A percentile compares a stretch with the other conserved stretches of the same genome.
These are phyloP conservation scores for Neodiprion fabricii DNA, from an alignment of 1,140 invertebrate species.

Conservation along the genomic window DNA sequence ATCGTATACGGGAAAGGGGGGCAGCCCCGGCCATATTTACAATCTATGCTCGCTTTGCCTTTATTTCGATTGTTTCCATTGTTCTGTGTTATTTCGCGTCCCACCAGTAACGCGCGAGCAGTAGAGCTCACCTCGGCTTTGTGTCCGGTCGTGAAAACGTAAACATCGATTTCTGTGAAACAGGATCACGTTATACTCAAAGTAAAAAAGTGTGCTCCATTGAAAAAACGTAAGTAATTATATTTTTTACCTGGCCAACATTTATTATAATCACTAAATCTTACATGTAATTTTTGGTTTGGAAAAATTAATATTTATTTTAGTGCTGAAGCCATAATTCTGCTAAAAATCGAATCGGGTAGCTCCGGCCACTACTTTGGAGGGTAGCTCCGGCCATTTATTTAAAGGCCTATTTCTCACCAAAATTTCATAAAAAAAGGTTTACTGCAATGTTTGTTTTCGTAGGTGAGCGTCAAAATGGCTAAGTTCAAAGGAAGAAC, in stretches of 20 bases:
- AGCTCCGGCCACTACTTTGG: no score
- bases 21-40: constrained; percentile 3
- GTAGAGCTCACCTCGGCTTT: constrained; percentile 2
- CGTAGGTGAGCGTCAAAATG: no score
- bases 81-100: background rate
- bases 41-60: constrained; percentile 8
- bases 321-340: no score
- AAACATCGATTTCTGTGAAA: background rate
- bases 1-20: constrained; percentile 6
- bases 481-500: background rate
- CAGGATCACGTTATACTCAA: background rate
- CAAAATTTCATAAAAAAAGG: no score
- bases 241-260: constrained; percentile 13
- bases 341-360: no score
- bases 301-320: no score
- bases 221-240: constrained; percentile 16
- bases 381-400: no score
- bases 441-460: no score
- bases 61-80: constrained; percentile 12
- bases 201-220: constrained; percentile 8
- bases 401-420: no score
- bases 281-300: no score
- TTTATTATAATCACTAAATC: constrained; percentile 1
- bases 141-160: constrained; percentile 11
- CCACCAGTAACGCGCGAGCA: constrained; percentile 4